Base-by-base conservation (phyloP, 2,888 invertebrate species). In the Pasiphila rectangulata region DNA sequence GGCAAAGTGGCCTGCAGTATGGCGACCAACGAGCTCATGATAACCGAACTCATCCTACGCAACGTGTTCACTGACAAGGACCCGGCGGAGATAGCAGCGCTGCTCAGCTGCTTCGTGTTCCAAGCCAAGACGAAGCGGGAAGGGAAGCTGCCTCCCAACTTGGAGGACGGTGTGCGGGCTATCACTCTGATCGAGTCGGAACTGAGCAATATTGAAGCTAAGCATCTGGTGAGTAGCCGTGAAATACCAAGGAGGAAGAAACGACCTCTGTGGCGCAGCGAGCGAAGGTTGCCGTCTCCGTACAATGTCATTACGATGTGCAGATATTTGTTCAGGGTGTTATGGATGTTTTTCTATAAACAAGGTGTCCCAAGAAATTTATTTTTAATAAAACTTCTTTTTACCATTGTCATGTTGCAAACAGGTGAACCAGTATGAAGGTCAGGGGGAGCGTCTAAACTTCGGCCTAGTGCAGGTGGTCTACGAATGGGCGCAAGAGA, bases 401-500 rank as follows among this genome's bases (percentile, higher is more conserved):
- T 21, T 21, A 21, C 4, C 4, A 21, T 21, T 6, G 7, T 4
- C 21, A 21, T 21, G n/a, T 0, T 30, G 2, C 16, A 9, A n/a
- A 2, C 54, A 88, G 88, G 84, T 88, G 9, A 82, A 82, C 3
- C 83, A 84, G 54, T 82, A 84, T 42, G 88, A 88, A 50, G 84
- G 84, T 0, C 83, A 84, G 57, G 69, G 70, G 1, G 85, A 82
- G 40, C 64, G 84, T 12, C 61, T 88, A 5, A 96, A 97, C 79
- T 98, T 98, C 79, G 96, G 96, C 0, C 87, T 99, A n/a, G 93
- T 96, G 15, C 92, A 96, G 67, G 98, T 98, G 1, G 98, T 98
- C 0, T 96, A 98, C 75, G 96, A 98, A 72, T 99, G 99, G 99
- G 98, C 98, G 0, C 90, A 93, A 35, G 95, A 96, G 64, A 94